phyloP scores from a whole-genome alignment of 1,140 invertebrate species.

The Trachelipus rathkii region DNA sequence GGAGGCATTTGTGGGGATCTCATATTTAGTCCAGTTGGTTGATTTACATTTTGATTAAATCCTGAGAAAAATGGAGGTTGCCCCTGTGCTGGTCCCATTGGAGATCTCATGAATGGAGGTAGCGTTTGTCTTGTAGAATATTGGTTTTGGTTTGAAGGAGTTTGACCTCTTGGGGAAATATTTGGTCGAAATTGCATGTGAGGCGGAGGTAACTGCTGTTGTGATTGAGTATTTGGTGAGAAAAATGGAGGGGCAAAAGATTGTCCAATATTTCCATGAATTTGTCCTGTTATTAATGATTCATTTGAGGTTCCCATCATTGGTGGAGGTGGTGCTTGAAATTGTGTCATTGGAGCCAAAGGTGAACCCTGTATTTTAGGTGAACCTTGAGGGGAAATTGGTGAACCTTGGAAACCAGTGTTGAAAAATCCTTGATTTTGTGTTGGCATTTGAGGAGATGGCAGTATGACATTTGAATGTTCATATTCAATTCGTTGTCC shows the following conservation, averaged over 20 bases:
- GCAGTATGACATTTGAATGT: neutral
- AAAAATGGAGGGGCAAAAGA: neutral
- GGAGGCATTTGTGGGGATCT: neutral
- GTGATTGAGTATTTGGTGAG: neutral
- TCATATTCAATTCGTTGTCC: neutral
- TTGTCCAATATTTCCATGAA: neutral
- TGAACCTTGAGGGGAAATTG: neutral
- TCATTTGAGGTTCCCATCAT: neutral
- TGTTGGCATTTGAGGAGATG: neutral
- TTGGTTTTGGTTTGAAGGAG: neutral
- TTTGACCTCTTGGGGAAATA: neutral
- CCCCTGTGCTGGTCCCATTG: neutral
- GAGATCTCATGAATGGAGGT: neutral
- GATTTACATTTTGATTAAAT: neutral
- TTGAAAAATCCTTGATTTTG: neutral
- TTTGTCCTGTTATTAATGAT: neutral
- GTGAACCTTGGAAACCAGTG: neutral
- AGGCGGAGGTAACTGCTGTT: neutral
- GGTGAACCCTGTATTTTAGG: conserved; percentile 6
- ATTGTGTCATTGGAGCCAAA: neutral
- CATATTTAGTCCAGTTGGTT: neutral
- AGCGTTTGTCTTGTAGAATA: neutral
- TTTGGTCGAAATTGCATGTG: neutral
- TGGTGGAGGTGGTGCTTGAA: neutral
- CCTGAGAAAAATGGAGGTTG: neutral